Evolutionary conservation across 2,113 vertebrate species (phyloP).

Genomic region (Chamaetylas fuelleborni): DNA sequence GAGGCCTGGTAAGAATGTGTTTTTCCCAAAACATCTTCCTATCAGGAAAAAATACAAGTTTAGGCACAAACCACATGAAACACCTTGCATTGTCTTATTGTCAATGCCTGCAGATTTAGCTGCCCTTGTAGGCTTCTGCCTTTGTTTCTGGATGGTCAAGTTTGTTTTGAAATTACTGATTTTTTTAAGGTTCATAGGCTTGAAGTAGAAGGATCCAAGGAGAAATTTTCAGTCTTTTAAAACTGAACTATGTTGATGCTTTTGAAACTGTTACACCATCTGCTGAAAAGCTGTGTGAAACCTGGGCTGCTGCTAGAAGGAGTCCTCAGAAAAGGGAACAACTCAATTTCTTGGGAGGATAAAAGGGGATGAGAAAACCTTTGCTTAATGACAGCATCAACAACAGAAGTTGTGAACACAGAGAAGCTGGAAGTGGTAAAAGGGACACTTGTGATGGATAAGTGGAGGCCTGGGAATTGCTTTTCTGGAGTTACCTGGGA

Average conservation of each 20-base stretch:
- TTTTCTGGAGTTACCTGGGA: not conserved
- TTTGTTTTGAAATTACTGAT: not conserved
- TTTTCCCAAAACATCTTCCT: not conserved
- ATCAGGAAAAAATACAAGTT: not conserved
- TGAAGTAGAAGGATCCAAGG: not conserved
- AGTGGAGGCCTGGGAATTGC: not conserved
- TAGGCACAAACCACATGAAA: not conserved
- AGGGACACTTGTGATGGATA: not conserved
- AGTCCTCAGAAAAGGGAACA: not conserved
- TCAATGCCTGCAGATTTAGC: not conserved
- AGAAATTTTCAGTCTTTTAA: not conserved
- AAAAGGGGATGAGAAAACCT: not conserved
- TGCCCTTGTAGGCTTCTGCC: not conserved
- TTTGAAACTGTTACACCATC: not conserved
- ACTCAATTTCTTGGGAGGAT: not conserved
- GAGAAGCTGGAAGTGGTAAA: not conserved
- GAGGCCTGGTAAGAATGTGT: not conserved
- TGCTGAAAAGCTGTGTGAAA: not conserved
- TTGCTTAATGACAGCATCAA: not conserved
- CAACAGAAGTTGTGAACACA: not conserved
- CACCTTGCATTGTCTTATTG: not conserved
- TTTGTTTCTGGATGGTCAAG: not conserved
- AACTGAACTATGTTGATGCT: not conserved
- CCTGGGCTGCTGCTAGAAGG: not conserved
- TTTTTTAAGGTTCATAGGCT: not conserved